phyloP scores from a whole-genome alignment of 2,113 vertebrate species.

The Lepidiolamprologus cunningtoni region DNA sequence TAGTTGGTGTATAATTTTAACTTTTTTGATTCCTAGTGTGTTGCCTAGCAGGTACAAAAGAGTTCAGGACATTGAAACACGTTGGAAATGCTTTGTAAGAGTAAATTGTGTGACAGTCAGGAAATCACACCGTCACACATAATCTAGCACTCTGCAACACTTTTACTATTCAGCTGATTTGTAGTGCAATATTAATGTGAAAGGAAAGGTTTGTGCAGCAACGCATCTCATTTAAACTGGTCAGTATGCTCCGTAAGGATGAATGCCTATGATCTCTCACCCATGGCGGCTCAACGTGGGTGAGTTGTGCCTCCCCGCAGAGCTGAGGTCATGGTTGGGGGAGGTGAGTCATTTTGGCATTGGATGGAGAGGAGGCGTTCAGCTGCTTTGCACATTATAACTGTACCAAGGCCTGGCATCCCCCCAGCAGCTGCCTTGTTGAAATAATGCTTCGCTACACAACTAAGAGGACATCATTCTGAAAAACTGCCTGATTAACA shows the following conservation, averaged over 20 bases:
- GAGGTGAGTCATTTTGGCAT: slow-evolving; percentile 53
- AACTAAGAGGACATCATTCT: background rate
- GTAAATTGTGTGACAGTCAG: background rate
- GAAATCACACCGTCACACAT: background rate
- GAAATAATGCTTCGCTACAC: background rate
- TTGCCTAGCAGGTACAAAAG: background rate
- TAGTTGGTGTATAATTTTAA: background rate
- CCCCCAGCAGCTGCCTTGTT: slow-evolving; percentile 13
- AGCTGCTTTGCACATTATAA: slow-evolving; percentile 54
- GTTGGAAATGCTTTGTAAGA: background rate
- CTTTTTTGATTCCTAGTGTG: background rate
- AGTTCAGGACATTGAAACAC: background rate
- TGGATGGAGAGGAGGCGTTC: slow-evolving; percentile 27
- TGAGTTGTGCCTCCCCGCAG: slow-evolving; percentile 15
- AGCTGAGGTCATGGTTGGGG: slow-evolving; percentile 48
- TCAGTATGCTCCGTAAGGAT: background rate
- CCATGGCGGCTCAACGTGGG: background rate
- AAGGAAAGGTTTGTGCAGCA: background rate
- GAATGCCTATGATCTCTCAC: background rate
- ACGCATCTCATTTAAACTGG: background rate
- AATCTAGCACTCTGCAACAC: background rate
- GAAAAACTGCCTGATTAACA: slow-evolving; percentile 13
- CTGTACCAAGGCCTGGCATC: background rate
- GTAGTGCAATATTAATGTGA: background rate
- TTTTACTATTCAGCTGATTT: background rate